Evolutionary conservation across 2,888 invertebrate genomes (phyloP), one percentile per base, ranked within the genome.

Genomic region (Sphecodes monilicornis): DNA sequence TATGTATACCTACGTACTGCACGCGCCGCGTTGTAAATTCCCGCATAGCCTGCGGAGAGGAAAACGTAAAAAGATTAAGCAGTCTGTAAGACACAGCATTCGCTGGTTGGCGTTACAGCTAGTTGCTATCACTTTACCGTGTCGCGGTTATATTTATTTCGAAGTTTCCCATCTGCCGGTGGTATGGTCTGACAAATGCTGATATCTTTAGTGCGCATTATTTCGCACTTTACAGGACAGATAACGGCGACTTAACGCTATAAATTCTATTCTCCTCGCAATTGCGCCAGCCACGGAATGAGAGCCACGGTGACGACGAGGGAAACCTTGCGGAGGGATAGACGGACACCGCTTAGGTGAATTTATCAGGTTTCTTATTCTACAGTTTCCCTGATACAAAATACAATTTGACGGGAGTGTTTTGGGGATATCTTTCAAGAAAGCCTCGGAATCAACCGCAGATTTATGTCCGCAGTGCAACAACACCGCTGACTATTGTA

Each of bases 181-280:
- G 68, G 60, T 71, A 41, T 64, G 22, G 66, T 76, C 85, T 79
- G 79, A 87, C 82, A 85, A 88, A 84, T 81, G 82, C 54, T 80
- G 82, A 86, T 87, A 88, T 86, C 84, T 88, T 88, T 86, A 79
- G 73, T 76, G 84, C 84, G 84, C 82, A 80, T 87, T 88, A 88
- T 88, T 88, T 87, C 86, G 84, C 87, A 84, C 87, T 88, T 82
- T 79, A 60, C 70, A 74, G 74, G 69, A 78, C 80, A 72, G 87
- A 88, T 88, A 88, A 86, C 84, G 36, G 13, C 70, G 68, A 72
- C 84, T 76, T 71, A 75, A 36, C 80, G 84, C 82, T 70, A 79
- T 88, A 88, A 88, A 88, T 88, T 88, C 87, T 82, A 77, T 82
- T 84, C 84, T 76, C 76, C 76, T 70, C 26, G 78, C 80, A 80